phyloP scores from a whole-genome alignment of 2,113 vertebrate genomes.

The Tachysurus vachellii region DNA sequence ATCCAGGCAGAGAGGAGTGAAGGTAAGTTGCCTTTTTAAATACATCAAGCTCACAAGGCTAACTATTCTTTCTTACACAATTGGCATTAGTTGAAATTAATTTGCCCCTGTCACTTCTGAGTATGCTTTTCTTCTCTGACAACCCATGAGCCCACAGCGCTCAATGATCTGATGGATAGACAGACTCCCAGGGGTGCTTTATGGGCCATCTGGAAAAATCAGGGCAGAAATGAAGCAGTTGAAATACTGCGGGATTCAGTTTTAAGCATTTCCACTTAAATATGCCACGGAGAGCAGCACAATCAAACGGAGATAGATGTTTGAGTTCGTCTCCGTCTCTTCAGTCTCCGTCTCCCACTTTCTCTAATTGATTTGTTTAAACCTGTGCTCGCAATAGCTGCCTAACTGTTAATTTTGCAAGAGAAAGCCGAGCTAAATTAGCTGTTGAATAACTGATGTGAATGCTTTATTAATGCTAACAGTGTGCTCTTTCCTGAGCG shows the following conservation, averaged over 20 bases:
- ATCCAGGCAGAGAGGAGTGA: slow-evolving; percentile 79
- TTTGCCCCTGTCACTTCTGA: slow-evolving; percentile 66
- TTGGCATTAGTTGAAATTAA: slow-evolving; percentile 71
- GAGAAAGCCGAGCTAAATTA: slow-evolving; percentile 58
- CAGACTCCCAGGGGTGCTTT: slow-evolving; percentile 66
- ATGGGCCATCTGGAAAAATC: slow-evolving; percentile 63
- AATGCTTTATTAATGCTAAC: slow-evolving; percentile 69
- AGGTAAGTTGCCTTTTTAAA: slow-evolving; percentile 62
- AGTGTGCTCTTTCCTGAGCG: slow-evolving; percentile 49
- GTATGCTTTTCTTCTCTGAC: slow-evolving; percentile 13
- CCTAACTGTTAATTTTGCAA: slow-evolving; percentile 50
- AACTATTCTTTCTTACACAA: slow-evolving; percentile 68
- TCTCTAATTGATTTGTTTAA: slow-evolving; percentile 59
- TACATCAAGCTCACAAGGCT: slow-evolving; percentile 58
- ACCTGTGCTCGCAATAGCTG: slow-evolving; percentile 67
- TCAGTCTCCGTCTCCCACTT: slow-evolving; percentile 56
- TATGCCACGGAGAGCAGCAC: slow-evolving; percentile 40
- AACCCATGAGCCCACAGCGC: slow-evolving; percentile 16
- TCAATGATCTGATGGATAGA: slow-evolving; percentile 63
- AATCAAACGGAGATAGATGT: slow-evolving; percentile 28
- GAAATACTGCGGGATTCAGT: slow-evolving; percentile 35
- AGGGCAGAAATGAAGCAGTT: slow-evolving; percentile 57
- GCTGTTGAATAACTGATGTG: slow-evolving; percentile 69
- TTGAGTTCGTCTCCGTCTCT: slow-evolving; percentile 46
- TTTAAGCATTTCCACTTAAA: slow-evolving; percentile 29